These are phyloP conservation scores for Morone saxatilis DNA, from an alignment of 2,113 vertebrate genomes.

Conservation along the genomic window DNA sequence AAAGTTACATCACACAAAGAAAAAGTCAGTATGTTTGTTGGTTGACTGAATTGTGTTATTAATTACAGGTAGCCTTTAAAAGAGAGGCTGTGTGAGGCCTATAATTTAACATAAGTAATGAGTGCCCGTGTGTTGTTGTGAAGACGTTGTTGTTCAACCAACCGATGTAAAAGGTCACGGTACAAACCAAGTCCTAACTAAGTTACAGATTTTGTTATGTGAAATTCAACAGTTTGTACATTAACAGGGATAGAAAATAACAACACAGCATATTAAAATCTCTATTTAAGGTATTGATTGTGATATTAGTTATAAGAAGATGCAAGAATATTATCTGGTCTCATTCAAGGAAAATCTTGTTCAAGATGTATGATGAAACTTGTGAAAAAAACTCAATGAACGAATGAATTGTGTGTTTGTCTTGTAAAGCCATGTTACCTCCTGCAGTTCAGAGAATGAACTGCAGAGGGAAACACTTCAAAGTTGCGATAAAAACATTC, in stretches of 20 bases:
- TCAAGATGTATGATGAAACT: neutral
- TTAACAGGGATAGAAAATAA: neutral
- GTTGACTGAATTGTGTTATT: neutral
- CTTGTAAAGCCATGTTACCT: neutral
- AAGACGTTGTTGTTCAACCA: neutral
- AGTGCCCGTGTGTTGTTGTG: neutral
- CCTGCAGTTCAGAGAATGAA: slow-evolving; percentile 16
- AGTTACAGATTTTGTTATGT: neutral
- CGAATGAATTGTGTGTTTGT: neutral
- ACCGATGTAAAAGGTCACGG: neutral
- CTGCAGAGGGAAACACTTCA: slow-evolving; percentile 30
- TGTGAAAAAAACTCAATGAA: neutral
- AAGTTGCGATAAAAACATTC: neutral
- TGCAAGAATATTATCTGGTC: neutral
- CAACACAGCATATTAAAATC: neutral
- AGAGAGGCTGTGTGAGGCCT: neutral
- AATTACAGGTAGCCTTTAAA: neutral
- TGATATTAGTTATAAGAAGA: neutral
- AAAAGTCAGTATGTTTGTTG: neutral
- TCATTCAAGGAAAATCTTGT: neutral
- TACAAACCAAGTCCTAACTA: neutral
- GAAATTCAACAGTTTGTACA: neutral
- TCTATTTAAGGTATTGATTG: neutral
- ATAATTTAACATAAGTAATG: neutral
- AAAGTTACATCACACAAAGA: neutral